Evolutionary conservation across 23 tunicate genomes (phyloP), one percentile per base, ranked within the genome.

Genomic region (Ciona savignyi): DNA sequence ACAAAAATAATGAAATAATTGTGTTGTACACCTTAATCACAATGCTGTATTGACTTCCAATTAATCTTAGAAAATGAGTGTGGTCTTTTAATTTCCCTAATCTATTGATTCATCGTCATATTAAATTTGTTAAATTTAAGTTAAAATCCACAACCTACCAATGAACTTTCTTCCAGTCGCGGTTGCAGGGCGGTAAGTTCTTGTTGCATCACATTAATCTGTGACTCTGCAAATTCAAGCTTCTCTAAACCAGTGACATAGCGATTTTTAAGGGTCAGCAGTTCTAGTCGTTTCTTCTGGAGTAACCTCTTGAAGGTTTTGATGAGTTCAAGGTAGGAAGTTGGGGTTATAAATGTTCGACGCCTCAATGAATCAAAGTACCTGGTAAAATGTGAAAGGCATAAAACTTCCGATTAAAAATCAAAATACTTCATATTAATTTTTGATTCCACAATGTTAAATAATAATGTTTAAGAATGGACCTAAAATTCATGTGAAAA

Each of bases 261-360:
- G 3, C 96, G 70, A 60, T 88, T 88, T 67, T 88, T 88, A 61
- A 88, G 82, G 34, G 96, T 68, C 62, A 81, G 83, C 15, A 88
- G 65, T 28, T 88, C 96, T n/a, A 88, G 77, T 21, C 96, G 60
- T 32, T 88, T 81, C 71, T 63, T 64, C 63, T 88, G 83, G 22
- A 88, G 80, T 20, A 88, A 75, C 2, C 78, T 72, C 80, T 88
- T 88, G 80, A 88, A 88, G 1, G 96, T 88, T 74, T 88, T 88
- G 48, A 88, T 88, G 35, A 88, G 79, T 66, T 88, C 96, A 32
- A 88, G 77, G 66, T 88, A 88, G 3, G 96, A 88, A 20, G 96
- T 88, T 26, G 96, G 96, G n/a, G 96, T 88, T 51, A 88, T 88
- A 75, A 80, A 88, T n/a, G 96, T 88, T 29, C 83, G 74, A 2